Evolutionary conservation across 2,113 vertebrate genomes (phyloP).

Genomic region (Aegithalos caudatus): DNA sequence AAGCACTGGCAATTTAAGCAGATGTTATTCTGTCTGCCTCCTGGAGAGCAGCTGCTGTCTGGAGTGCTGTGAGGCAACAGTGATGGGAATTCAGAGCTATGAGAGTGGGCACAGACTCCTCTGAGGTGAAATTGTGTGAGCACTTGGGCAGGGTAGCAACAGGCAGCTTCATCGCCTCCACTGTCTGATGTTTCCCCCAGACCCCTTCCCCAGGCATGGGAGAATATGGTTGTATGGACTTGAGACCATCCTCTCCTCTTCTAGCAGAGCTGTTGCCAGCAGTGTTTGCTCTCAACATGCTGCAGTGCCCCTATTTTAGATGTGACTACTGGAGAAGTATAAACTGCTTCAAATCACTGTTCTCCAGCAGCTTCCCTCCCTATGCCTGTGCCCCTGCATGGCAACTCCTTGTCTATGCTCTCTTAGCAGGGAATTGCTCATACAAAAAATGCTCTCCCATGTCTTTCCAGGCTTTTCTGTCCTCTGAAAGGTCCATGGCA

Average conservation of each 20-base stretch:
- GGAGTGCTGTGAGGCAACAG: not conserved
- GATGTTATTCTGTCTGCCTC: not conserved
- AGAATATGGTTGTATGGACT: not conserved
- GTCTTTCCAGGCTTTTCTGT: not conserved
- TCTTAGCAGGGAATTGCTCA: accelerated
- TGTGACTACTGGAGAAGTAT: not conserved
- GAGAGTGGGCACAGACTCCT: not conserved
- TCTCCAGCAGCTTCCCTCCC: not conserved
- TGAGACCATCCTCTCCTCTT: not conserved
- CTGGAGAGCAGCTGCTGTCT: not conserved
- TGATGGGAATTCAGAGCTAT: not conserved
- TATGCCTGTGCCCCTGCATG: not conserved
- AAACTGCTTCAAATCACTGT: not conserved
- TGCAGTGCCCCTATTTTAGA: not conserved
- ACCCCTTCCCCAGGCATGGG: not conserved
- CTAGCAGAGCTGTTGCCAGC: not conserved
- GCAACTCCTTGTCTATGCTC: not conserved
- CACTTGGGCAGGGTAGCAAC: accelerated
- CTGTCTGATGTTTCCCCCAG: accelerated
- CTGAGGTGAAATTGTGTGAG: not conserved
- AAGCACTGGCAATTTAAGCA: not conserved
- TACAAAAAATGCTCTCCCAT: not conserved
- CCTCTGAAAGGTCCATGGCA: accelerated
- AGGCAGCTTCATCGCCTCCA: not conserved
- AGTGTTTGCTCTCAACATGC: not conserved